These are phyloP conservation scores for Pseudopleuronectes americanus DNA, from an alignment of 2,797 vertebrate genomes.

Conservation along the genomic window DNA sequence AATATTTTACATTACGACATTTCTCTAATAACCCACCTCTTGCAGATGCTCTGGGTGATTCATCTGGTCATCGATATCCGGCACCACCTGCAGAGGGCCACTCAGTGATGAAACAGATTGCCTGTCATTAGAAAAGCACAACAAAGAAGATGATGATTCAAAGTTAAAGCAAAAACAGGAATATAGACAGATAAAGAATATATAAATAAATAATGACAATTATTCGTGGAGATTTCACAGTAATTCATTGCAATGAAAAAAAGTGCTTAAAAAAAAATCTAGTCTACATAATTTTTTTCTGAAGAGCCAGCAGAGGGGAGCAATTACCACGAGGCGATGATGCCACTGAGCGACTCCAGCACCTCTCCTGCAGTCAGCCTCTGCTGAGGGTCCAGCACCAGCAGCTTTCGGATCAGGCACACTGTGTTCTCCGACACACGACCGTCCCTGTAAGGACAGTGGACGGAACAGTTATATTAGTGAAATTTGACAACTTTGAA, in stretches of 20 bases:
- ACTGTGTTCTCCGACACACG: conserved; percentile 98
- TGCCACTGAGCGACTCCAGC: conserved; percentile 94
- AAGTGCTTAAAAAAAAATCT: background rate
- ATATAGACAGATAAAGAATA: background rate
- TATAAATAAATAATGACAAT: background rate
- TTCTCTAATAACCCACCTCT: conserved; percentile 83
- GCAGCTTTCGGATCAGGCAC: conserved; percentile 96
- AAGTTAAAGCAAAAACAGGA: background rate
- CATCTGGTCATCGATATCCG: conserved; percentile 97
- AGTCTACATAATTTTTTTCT: background rate
- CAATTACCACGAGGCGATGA: conserved; percentile 94
- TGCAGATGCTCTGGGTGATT: conserved; percentile 91
- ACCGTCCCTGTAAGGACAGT: conserved; percentile 86
- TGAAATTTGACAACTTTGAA: background rate
- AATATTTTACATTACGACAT: background rate
- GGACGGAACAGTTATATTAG: conserved; percentile 1
- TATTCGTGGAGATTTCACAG: background rate
- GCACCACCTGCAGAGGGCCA: conserved; percentile 97
- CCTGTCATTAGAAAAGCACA: conserved; percentile 77
- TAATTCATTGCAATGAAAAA: background rate
- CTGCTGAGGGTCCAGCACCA: conserved; percentile 97
- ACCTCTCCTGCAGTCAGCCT: conserved; percentile 94
- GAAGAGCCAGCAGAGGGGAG: conserved; percentile 64
- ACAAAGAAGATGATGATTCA: background rate
- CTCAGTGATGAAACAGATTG: conserved; percentile 95